Base-by-base conservation (phyloP, 1,140 invertebrate species). In the Carposina sasakii region DNA sequence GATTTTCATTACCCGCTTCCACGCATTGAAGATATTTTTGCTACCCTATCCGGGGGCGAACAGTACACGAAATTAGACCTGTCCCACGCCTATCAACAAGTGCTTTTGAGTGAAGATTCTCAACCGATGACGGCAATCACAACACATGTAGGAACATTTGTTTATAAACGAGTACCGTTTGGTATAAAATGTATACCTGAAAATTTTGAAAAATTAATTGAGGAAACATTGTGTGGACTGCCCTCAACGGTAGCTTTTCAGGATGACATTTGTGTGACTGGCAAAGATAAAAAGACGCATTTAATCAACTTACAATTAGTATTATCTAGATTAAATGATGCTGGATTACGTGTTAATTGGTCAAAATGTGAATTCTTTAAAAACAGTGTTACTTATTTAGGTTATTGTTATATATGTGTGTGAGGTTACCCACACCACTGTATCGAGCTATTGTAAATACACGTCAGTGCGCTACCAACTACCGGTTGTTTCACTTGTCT, bases 1-100 rank as follows among this genome's bases (percentile, higher is more conserved):
- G 41, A 49, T 12, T 48, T 54, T 17, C 55, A 40, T 12, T 69
- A 69, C 39, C 63, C 61, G 0, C 41, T 67, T 5, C 69, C 66
- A 6, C 58, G 55, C 3, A 68, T 71, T 10, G 70, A 71, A 17
- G 70, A 73, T 13, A 48, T 73, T 10, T 73, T 70, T 52, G 49
- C 65, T 9, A 21, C 46, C 0, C 45, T 71, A 16, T 58, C 62
- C 34, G 62, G 67, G 12, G 54, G 61, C 10, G 44, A 67, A 41
- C 46, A 59, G 28, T 67, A 49, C 40, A 48, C 57, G 0, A 66
- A 69, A 52, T 41, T 63, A 17, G 57, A 61, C 48, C 16, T 64
- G 1, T 56, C 48, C 5, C 46, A 57, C 23, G 67, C 63, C 4
- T 70, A 57, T 42, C 50, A 59, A 50, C 57, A 66, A 36, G 21